Percentiles rank a stretch among this genome's conserved stretches.
phyloP scores from a whole-genome alignment of 2,797 vertebrate species.

The Gallinago solitaria region DNA sequence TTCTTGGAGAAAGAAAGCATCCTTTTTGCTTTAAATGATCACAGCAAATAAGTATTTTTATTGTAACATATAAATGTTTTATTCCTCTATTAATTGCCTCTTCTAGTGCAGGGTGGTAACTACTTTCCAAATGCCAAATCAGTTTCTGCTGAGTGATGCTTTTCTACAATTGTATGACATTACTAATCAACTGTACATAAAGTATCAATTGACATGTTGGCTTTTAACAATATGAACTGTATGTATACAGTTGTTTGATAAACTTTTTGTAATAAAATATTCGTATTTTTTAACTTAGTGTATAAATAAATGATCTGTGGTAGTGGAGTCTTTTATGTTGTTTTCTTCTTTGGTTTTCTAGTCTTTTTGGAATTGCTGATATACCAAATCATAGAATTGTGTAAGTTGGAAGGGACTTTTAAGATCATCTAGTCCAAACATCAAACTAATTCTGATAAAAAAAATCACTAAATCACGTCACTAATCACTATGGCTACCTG shows the following conservation, averaged over 20 bases:
- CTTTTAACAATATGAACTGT: conserved; percentile 73
- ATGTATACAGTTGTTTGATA: conserved; percentile 81
- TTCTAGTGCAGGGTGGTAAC: conserved; percentile 59
- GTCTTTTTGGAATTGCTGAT: neutral
- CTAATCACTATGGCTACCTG: too few species aligned
- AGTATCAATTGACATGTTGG: conserved; percentile 57
- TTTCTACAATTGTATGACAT: conserved; percentile 67
- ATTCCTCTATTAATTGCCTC: conserved; percentile 50
- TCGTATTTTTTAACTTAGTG: conserved; percentile 82
- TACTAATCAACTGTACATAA: conserved; percentile 75
- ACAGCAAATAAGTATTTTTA: conserved; percentile 65
- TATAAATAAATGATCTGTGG: conserved; percentile 80
- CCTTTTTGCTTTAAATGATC: conserved; percentile 62
- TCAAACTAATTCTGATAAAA: too few species aligned
- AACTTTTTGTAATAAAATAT: conserved; percentile 81
- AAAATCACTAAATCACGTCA: too few species aligned
- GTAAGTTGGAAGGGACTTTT: too few species aligned
- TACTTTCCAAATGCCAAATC: conserved; percentile 75
- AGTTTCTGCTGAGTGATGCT: conserved; percentile 59
- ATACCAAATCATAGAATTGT: neutral
- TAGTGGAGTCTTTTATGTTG: conserved; percentile 30
- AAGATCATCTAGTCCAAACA: too few species aligned
- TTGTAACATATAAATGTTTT: conserved; percentile 63
- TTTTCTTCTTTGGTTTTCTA: neutral
- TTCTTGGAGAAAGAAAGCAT: conserved; percentile 59